A percentile compares a stretch with the other conserved stretches of the same genome.
Evolutionary conservation across 1,140 invertebrate genomes (phyloP).

Genomic region (Heliconius melpomene): DNA sequence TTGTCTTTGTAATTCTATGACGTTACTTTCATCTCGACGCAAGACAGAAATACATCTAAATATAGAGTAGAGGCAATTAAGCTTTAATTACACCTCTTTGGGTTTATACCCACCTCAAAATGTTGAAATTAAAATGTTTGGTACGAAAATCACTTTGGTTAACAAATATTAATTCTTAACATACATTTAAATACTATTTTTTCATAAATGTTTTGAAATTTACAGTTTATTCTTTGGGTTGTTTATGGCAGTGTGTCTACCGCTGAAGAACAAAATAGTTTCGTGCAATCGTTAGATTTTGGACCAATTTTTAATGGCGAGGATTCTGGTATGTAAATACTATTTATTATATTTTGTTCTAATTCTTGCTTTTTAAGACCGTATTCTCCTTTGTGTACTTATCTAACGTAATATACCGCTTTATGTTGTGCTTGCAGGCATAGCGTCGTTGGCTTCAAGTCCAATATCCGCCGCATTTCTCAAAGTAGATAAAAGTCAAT

Average conservation of each 20-base stretch:
- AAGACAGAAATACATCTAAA: conserved; percentile 54
- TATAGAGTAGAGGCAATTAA: conserved; percentile 46
- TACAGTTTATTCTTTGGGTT: conserved; percentile 70
- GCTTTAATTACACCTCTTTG: conserved; percentile 51
- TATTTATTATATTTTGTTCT: background rate
- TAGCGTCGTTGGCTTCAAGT: conserved; percentile 72
- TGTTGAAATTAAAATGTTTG: conserved; percentile 66
- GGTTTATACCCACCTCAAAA: conserved; percentile 72
- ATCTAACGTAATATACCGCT: conserved; percentile 35
- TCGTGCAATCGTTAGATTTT: conserved; percentile 71
- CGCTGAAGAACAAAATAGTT: conserved; percentile 63
- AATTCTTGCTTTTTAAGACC: conserved; percentile 1
- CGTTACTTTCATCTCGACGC: conserved; percentile 73
- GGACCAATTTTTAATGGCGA: conserved; percentile 58
- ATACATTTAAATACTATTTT: conserved; percentile 8
- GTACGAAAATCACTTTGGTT: conserved; percentile 50
- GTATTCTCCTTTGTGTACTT: background rate
- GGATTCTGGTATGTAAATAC: conserved; percentile 53
- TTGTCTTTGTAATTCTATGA: conserved; percentile 75
- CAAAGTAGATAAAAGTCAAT: conserved; percentile 75
- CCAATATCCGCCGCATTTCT: conserved; percentile 66
- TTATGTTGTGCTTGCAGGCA: conserved; percentile 66
- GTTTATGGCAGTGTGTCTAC: conserved; percentile 62
- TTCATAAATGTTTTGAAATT: conserved; percentile 41
- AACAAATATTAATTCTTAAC: conserved; percentile 19